Conservation (phyloP, 2,113 vertebrate genomes). For the Corythornis madagascariensis region DNA sequence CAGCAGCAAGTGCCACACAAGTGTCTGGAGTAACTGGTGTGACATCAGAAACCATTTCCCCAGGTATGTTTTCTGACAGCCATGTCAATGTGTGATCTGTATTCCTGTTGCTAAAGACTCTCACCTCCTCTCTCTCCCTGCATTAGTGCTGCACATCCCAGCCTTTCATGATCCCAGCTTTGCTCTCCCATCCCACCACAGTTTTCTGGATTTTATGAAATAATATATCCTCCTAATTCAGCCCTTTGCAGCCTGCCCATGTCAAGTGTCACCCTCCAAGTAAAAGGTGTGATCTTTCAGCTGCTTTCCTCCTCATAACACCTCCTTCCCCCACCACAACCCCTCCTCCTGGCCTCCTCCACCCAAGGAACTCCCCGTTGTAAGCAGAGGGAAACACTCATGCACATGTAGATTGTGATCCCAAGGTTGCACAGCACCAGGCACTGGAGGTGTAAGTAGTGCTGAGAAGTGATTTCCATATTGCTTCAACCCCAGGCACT, state of each 20-base stretch:
- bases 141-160: not conserved
- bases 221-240: not conserved
- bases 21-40: not conserved
- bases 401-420: fast-evolving
- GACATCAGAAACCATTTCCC: not conserved
- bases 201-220: not conserved
- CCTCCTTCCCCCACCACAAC: not conserved
- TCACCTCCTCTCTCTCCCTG: not conserved
- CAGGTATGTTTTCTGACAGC: not conserved
- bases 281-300: not conserved
- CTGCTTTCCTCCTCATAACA: not conserved
- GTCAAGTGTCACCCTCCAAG: not conserved
- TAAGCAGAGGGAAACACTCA: not conserved
- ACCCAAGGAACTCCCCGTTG: not conserved
- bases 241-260: not conserved
- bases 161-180: not conserved
- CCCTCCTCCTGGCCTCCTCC: not conserved
- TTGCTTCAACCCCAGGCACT: not conserved
- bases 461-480: not conserved
- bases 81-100: not conserved
- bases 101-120: not conserved
- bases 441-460: not conserved
- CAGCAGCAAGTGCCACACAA: not conserved
- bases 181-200: not conserved
- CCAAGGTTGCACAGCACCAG: not conserved